phyloP scores from a whole-genome alignment of 2,888 invertebrate species.

The Allolobophora icterica region DNA sequence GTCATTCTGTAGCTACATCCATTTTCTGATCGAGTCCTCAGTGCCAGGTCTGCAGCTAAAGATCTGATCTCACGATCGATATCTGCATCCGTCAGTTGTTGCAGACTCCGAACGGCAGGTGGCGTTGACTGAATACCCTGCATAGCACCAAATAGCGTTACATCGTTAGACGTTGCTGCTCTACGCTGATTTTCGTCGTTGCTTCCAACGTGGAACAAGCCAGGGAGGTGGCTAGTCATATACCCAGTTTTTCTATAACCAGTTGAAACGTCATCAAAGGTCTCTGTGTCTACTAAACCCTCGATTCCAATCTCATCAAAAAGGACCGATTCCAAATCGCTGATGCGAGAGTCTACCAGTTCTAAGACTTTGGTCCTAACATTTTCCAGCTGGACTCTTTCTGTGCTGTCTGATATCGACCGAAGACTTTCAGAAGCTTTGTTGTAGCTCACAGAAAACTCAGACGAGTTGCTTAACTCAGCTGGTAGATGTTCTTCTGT shows the following conservation, averaged over 20 bases:
- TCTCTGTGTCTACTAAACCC: not conserved
- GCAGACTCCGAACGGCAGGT: not conserved
- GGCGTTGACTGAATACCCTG: not conserved
- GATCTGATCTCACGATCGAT: slow-evolving; percentile 8
- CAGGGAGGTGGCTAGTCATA: not conserved
- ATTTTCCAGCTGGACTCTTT: not conserved
- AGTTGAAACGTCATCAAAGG: not conserved
- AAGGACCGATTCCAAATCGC: not conserved
- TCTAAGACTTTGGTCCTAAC: not conserved
- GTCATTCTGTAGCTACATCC: not conserved
- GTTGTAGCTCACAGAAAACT: not conserved
- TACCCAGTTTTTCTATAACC: slow-evolving; percentile 4
- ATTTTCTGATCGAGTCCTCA: not conserved
- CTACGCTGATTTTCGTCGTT: not conserved
- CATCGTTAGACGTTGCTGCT: not conserved
- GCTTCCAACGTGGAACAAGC: not conserved
- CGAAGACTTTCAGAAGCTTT: not conserved
- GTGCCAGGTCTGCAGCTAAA: not conserved
- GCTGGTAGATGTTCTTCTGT: not conserved
- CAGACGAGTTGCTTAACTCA: not conserved
- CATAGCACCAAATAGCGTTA: not conserved
- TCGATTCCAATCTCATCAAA: not conserved
- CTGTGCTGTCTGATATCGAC: not conserved
- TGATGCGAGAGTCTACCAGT: not conserved
- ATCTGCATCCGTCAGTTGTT: not conserved